phyloP scores from a whole-genome alignment of 2,888 invertebrate genomes.

The Epicampocera succincta region DNA sequence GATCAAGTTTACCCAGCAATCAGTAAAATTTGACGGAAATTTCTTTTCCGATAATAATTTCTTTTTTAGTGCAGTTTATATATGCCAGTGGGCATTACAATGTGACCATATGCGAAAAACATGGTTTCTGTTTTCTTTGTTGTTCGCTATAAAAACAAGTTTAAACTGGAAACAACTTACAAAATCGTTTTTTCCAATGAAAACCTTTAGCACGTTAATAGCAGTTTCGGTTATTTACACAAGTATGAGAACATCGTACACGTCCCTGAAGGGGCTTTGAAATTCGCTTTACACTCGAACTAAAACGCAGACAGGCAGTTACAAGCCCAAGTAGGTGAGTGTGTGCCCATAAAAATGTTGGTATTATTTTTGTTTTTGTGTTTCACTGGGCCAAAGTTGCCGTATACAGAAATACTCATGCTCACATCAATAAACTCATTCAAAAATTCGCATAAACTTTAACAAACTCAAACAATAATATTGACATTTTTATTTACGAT shows the following conservation, averaged over 20 bases:
- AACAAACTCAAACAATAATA: conserved; percentile 54
- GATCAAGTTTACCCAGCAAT: too few relatives aligned
- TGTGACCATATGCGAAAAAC: too few relatives aligned
- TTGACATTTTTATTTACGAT: conserved; percentile 57
- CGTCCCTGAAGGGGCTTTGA: conserved; percentile 23
- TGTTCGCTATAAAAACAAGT: too few relatives aligned
- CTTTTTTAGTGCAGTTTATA: too few relatives aligned
- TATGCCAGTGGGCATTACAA: too few relatives aligned
- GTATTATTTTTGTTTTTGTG: neutral
- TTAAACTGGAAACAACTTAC: neutral
- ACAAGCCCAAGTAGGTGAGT: neutral
- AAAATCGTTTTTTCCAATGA: neutral
- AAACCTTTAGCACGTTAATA: neutral
- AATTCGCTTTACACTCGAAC: conserved; percentile 49
- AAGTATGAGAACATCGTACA: too few relatives aligned
- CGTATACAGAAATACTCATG: conserved; percentile 16
- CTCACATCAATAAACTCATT: conserved; percentile 47
- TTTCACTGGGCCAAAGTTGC: conserved; percentile 26
- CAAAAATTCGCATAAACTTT: conserved; percentile 38
- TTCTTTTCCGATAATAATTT: too few relatives aligned
- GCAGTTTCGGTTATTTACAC: neutral
- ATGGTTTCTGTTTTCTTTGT: too few relatives aligned
- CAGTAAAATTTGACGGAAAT: too few relatives aligned
- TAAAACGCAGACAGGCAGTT: neutral
- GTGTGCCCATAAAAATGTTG: neutral